Base-by-base conservation (phyloP, 2,797 vertebrate genomes). In the Gymnocypris eckloni region DNA sequence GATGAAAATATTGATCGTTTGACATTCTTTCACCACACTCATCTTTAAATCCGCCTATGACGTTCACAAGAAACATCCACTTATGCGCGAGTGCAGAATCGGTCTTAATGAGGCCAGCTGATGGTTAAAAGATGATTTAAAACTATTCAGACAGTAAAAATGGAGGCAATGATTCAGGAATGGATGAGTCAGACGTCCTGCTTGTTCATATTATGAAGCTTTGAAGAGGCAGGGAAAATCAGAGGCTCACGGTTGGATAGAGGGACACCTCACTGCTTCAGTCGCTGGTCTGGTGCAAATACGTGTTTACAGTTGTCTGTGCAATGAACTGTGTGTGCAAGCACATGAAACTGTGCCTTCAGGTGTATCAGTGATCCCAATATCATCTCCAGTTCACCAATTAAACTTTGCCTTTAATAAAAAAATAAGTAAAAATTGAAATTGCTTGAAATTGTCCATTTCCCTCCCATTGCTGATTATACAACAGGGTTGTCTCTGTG, bases 1-100 rank as follows among this genome's bases (percentile, higher is more conserved):
- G 61, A 69, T 83, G 59, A 75, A 72, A 12, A 28, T 81, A 87
- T 86, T 7, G 88, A 89, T 86, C 61, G 13, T 22, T 12, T 71
- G 82, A 25, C 71, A 79, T 86, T 76, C 78, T 80, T 82, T 82
- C 25, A 43, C 22, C 61, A 70, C 70, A 79, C 87, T 80, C 72
- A 81, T 86, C 50, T 72, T 75, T 72, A 85, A 79, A 89, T 87
- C 83, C 11, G 20, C 33, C 75, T 15, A 64, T 61, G 41, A 50
- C 25, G 9, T 82, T 82, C 59, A 48, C 41, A 82, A 79, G 79
- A 66, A 86, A 71, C 16, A 39, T 75, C 79, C 79, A 45, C 66
- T 54, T 64, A 48, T 4, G n/a, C 22, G 25, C 20, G 12, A 45
- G 37, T 22, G 69, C 54, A 50, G 39, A 78, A 61, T 77, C 48